phyloP scores from a whole-genome alignment of 2,888 invertebrate species.

The Petrolisthes cinctipes region DNA sequence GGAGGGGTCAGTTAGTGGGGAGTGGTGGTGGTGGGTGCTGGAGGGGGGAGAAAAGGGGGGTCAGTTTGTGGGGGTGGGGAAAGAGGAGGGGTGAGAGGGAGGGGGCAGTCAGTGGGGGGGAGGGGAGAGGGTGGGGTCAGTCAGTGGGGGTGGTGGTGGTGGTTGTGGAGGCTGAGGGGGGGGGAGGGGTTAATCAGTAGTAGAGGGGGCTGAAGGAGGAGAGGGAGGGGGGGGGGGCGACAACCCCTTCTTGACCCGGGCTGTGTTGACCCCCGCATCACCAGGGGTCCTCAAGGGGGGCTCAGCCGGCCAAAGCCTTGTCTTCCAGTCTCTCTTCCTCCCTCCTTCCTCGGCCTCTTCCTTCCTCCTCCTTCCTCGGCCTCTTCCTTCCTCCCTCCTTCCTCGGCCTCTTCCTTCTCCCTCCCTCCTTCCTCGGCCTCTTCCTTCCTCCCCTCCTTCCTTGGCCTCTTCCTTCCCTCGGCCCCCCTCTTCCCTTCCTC shows the following conservation, averaged over 20 bases:
- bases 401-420: too few species aligned
- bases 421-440: too few species aligned
- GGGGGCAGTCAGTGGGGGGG: not conserved
- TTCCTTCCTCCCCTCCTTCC: too few species aligned
- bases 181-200: not conserved
- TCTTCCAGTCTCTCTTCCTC: not conserved
- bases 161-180: not conserved
- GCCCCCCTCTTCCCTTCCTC: too few species aligned
- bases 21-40: not conserved
- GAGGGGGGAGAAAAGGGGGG: not conserved
- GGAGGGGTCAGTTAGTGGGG: not conserved
- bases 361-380: not conserved
- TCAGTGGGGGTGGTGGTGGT: not conserved
- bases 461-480: too few species aligned
- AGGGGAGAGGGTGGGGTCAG: not conserved
- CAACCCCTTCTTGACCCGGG: slow-evolving; percentile 6
- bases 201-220: not conserved
- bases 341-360: not conserved
- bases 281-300: not conserved
- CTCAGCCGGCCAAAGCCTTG: slow-evolving; percentile 2
- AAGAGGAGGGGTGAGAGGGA: not conserved
- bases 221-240: not conserved
- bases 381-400: too few species aligned
- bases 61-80: not conserved
- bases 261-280: slow-evolving; percentile 18